Conservation (phyloP, 2,113 vertebrate species). For the Chinchilla lanigera region DNA sequence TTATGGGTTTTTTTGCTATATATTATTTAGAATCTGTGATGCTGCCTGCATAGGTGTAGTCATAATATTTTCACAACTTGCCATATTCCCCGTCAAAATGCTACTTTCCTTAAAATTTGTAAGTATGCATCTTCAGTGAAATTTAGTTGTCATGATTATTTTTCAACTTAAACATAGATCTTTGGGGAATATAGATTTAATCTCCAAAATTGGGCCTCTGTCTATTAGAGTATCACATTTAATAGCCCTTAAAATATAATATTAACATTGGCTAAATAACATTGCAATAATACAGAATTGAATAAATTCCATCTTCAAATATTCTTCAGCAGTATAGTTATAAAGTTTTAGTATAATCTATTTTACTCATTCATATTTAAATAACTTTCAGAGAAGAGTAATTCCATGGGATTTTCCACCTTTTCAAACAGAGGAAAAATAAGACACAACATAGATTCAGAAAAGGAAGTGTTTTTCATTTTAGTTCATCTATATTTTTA, state of each 20-base stretch:
- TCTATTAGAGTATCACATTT: not conserved
- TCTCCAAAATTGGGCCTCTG: not conserved
- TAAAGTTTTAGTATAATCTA: not conserved
- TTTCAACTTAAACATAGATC: not conserved
- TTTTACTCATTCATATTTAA: conserved; percentile 46
- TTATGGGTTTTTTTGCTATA: not conserved
- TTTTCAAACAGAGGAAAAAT: not conserved
- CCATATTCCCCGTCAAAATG: not conserved
- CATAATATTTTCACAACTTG: conserved; percentile 14
- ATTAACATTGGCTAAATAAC: not conserved
- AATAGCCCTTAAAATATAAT: not conserved
- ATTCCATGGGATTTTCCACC: not conserved
- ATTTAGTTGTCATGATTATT: not conserved
- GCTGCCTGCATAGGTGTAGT: not conserved
- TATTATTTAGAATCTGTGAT: not conserved
- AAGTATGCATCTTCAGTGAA: not conserved
- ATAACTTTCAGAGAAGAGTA: not conserved
- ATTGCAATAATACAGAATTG: not conserved
- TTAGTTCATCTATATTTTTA: not conserved
- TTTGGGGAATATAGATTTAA: not conserved
- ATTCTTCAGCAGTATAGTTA: conserved; percentile 11
- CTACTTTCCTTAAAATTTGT: conserved; percentile 8
- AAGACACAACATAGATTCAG: not conserved
- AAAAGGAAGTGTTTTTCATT: not conserved
- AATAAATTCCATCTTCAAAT: not conserved